These are phyloP conservation scores for Trichosurus vulpecula DNA, from an alignment of 2,797 vertebrate genomes.

Conservation along the genomic window DNA sequence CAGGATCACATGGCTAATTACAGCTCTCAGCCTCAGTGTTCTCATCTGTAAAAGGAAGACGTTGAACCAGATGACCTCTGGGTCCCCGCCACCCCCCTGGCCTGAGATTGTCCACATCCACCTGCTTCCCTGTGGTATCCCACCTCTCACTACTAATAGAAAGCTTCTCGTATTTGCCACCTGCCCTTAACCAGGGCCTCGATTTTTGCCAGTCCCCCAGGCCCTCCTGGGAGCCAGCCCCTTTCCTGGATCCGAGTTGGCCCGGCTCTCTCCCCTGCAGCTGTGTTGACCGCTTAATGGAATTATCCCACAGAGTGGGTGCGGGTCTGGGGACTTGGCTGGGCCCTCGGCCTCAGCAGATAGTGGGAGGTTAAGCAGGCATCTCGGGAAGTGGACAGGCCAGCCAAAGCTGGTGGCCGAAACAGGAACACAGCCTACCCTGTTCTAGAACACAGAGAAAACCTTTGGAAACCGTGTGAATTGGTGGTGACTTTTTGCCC, in stretches of 20 bases:
- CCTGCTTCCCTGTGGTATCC: not conserved
- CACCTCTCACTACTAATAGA: not conserved
- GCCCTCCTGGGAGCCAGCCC: not conserved
- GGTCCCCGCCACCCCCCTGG: no score
- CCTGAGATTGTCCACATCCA: not conserved
- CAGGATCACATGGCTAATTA: not conserved
- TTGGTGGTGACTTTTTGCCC: slow-evolving; percentile 74
- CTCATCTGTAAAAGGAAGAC: not conserved
- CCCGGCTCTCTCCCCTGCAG: not conserved
- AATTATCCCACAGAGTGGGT: not conserved
- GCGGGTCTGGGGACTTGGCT: not conserved
- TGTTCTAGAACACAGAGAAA: slow-evolving; percentile 74
- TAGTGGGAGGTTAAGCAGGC: not conserved
- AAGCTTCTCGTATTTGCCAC: not conserved
- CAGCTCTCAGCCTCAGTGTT: not conserved
- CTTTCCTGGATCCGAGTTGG: not conserved
- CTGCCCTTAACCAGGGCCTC: not conserved
- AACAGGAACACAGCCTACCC: slow-evolving; percentile 51
- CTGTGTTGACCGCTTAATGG: not conserved
- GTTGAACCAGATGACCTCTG: not conserved
- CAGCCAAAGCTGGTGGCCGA: not conserved
- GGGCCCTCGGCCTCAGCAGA: not conserved
- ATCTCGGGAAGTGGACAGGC: not conserved
- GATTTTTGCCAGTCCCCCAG: no score
- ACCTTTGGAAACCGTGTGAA: slow-evolving; percentile 74